Percentiles rank a stretch among this genome's conserved stretches.
These are phyloP conservation scores for Adelges cooleyi DNA, from an alignment of 1,140 invertebrate species.

Conservation along the genomic window DNA sequence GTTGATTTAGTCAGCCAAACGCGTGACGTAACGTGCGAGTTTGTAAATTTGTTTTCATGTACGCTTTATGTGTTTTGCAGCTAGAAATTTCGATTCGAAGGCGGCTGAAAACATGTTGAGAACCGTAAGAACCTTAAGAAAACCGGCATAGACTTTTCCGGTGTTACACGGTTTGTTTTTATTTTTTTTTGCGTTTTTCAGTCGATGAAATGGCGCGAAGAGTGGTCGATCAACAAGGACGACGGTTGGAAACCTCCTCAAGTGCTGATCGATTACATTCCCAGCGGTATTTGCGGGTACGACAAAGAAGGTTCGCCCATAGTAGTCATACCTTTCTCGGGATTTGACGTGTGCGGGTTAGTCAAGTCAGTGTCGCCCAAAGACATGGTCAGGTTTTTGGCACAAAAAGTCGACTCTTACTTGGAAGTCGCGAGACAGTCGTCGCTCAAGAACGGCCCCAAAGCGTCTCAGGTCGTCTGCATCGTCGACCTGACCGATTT, in stretches of 20 bases:
- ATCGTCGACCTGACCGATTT: conserved; percentile 81
- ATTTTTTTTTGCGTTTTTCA: conserved; percentile 36
- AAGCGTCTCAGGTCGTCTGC: conserved; percentile 51
- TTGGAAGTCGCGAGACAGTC: conserved; percentile 49
- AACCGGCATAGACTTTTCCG: not conserved
- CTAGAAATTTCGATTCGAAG: conserved; percentile 65
- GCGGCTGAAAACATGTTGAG: conserved; percentile 76
- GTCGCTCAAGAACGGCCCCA: conserved; percentile 46
- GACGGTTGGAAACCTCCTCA: conserved; percentile 58
- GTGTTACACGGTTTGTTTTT: not conserved
- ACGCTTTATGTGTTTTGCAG: conserved; percentile 55
- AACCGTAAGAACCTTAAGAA: conserved; percentile 49
- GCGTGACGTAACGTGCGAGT: no score
- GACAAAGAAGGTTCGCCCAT: conserved; percentile 82
- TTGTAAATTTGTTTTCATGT: no score
- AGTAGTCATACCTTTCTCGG: conserved; percentile 56
- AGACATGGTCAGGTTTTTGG: conserved; percentile 57
- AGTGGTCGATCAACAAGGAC: conserved; percentile 61
- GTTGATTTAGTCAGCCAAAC: no score
- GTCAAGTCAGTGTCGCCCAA: conserved; percentile 60
- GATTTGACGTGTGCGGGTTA: conserved; percentile 64
- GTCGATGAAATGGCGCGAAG: conserved; percentile 64
- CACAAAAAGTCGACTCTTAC: conserved; percentile 41
- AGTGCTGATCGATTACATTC: conserved; percentile 56
- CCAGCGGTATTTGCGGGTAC: conserved; percentile 60